phyloP scores from a whole-genome alignment of 2,888 invertebrate species.

The Odontothrips loti region DNA sequence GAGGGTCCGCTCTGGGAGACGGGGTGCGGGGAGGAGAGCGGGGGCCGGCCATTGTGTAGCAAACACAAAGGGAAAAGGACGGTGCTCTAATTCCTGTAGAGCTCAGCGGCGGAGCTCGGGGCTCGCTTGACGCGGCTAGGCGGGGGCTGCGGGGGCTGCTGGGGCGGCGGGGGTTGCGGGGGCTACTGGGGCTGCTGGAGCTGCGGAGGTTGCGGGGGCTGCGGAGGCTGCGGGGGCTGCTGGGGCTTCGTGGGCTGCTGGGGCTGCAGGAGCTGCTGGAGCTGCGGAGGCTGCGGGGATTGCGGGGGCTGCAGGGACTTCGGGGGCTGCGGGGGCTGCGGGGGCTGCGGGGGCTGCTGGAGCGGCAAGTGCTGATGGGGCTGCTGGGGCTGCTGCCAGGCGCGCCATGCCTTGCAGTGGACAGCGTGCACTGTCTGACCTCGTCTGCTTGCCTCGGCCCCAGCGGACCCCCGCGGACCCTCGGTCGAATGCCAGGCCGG shows the following conservation, averaged over 20 bases:
- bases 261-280: neutral
- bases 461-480: neutral
- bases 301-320: too few species aligned
- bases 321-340: neutral
- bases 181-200: neutral
- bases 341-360: neutral
- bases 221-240: neutral
- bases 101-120: neutral
- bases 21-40: neutral
- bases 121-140: neutral
- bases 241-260: neutral
- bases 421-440: neutral
- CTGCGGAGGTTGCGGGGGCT: too few species aligned
- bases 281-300: neutral
- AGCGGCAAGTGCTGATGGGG: too few species aligned
- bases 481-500: too few species aligned
- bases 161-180: neutral
- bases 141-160: neutral
- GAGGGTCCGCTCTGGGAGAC: neutral
- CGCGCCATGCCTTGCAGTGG: too few species aligned
- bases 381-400: neutral
- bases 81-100: conserved; percentile 1
- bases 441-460: conserved; percentile 23
- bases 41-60: conserved; percentile 16
- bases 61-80: conserved; percentile 26